phyloP scores from a whole-genome alignment of 2,888 invertebrate genomes.

The Lissonota sp. region DNA sequence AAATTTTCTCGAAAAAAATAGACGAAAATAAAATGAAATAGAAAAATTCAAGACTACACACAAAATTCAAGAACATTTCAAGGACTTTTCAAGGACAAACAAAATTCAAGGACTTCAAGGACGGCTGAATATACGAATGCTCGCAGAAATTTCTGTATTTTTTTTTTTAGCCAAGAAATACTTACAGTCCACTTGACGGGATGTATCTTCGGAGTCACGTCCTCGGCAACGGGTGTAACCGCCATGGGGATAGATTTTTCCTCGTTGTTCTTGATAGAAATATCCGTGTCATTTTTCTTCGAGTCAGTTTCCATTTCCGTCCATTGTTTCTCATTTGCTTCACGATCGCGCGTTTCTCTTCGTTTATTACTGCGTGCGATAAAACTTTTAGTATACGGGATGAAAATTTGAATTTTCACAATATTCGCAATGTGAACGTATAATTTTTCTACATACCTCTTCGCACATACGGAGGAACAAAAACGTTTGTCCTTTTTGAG shows the following conservation, averaged over 20 bases:
- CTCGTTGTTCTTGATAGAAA: conserved; percentile 79
- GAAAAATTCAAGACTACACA: too few species aligned
- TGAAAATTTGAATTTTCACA: too few species aligned
- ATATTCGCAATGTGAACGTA: too few species aligned
- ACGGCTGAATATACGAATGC: too few species aligned
- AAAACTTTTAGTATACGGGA: background rate
- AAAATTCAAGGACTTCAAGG: too few species aligned
- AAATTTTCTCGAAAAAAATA: too few species aligned
- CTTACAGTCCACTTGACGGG: conserved; percentile 88
- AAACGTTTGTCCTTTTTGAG: conserved; percentile 91
- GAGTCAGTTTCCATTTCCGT: conserved; percentile 79
- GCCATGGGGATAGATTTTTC: conserved; percentile 81
- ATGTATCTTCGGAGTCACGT: conserved; percentile 85
- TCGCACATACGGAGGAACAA: conserved; percentile 90
- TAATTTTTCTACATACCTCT: conserved; percentile 84
- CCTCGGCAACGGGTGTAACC: conserved; percentile 75
- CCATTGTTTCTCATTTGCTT: conserved; percentile 79
- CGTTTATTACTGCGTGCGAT: conserved; percentile 74
- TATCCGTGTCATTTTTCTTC: conserved; percentile 76
- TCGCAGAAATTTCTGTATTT: too few species aligned
- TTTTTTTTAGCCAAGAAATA: conserved; percentile 53
- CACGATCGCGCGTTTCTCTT: conserved; percentile 78
- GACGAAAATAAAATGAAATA: too few species aligned
- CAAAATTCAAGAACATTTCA: too few species aligned
- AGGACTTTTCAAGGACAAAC: too few species aligned